Evolutionary conservation across 2,888 invertebrate genomes (phyloP), one percentile per base, ranked within the genome.

Genomic region (Lepidonotus clava): DNA sequence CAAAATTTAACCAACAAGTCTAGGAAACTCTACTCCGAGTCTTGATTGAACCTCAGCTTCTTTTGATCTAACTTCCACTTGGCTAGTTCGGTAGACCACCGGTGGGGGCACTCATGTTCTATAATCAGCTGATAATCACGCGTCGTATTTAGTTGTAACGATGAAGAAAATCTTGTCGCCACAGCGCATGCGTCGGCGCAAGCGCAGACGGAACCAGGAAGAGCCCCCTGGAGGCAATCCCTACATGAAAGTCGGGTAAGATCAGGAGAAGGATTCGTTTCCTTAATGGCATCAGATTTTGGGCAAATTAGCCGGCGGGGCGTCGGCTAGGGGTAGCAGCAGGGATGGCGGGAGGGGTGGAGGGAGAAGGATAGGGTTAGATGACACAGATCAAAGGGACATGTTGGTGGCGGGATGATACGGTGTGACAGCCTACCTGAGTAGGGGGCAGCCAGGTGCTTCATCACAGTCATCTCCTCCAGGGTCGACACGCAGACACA

Each of bases 111-210:
- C 56, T 5, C 71, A 38, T 32, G 36, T 18, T 24, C 2, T 34
- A 21, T 38, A 34, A 80, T 80, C 21, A 80, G 21, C 24, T 46
- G 80, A n/a, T n/a, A 51, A 80, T 80, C 21, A 80, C 34, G 41
- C 80, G 80, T 80, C 80, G 28, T 28, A 80, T 80, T 80, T 80
- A 28, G 8, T 41, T 80, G 28, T 46, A 80, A 51, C 46, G 24
- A 80, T 80, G 46, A 80, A 80, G 80, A 80, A 80, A 80, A 80
- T 80, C 24, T 80, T 32, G 46, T 51, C n/a, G 18, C 34, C 14
- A n/a, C 32, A 14, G n/a, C 21, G 34, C 46, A 46, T 11, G 46
- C 28, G 14, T 28, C 8, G 18, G 51, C 80, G 2, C 28, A 5
- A 1, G 24, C 71, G 36, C 71, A 71, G 34, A 71, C 38, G 36